These are phyloP conservation scores for Toxonevra muliebris DNA, from an alignment of 2,888 invertebrate species.

Conservation along the genomic window DNA sequence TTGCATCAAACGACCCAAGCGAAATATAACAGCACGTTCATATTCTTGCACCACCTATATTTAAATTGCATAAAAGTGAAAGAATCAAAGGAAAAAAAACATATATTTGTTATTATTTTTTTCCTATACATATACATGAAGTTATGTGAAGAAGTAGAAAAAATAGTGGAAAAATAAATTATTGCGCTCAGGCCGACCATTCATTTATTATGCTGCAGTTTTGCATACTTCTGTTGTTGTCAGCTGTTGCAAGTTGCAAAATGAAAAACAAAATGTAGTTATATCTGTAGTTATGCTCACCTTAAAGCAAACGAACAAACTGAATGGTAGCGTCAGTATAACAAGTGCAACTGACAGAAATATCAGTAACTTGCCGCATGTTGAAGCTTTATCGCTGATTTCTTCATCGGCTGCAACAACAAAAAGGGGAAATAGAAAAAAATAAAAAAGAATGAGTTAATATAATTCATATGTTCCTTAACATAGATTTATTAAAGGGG, in stretches of 20 bases:
- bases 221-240: not conserved
- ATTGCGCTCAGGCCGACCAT: not conserved
- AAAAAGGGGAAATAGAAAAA: slow-evolving; percentile 11
- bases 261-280: too few species aligned
- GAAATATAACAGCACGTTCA: slow-evolving; percentile 94
- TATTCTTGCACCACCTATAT: slow-evolving; percentile 93
- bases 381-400: slow-evolving; percentile 72
- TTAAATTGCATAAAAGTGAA: too few species aligned
- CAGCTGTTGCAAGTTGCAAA: not conserved
- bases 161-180: not conserved
- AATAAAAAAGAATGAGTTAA: too few species aligned
- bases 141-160: too few species aligned
- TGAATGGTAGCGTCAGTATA: slow-evolving; percentile 88
- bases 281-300: slow-evolving; percentile 68
- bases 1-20: slow-evolving; percentile 85
- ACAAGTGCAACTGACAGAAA: slow-evolving; percentile 85
- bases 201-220: not conserved
- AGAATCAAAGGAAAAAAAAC: slow-evolving; percentile 18
- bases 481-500: too few species aligned
- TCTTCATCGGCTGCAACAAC: slow-evolving; percentile 70
- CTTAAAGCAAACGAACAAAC: slow-evolving; percentile 92
- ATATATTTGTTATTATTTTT: not conserved
- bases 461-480: too few species aligned
- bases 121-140: not conserved
- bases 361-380: slow-evolving; percentile 85